phyloP scores from a whole-genome alignment of 2,113 vertebrate species.

The Hiodon tergisus region DNA sequence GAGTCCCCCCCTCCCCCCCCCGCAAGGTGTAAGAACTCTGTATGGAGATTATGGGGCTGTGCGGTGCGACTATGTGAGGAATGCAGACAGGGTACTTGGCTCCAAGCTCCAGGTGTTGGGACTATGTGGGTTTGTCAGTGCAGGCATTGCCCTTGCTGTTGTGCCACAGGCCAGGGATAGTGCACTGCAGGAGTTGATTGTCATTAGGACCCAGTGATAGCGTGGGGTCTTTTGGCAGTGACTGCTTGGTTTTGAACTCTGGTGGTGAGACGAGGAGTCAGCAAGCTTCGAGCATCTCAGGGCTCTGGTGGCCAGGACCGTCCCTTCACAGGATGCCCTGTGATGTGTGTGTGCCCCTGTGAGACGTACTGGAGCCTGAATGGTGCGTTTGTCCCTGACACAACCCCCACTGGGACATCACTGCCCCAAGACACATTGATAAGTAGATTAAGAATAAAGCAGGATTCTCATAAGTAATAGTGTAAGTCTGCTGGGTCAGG shows the following conservation, averaged over 20 bases:
- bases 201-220: no score
- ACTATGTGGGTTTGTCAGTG: no score
- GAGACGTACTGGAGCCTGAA: background rate
- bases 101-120: background rate
- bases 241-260: slow-evolving; percentile 26
- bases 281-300: slow-evolving; percentile 25
- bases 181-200: no score
- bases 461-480: background rate
- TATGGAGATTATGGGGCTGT: background rate
- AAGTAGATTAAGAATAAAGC: background rate
- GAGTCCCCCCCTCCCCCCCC: background rate
- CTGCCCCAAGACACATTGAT: background rate
- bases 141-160: no score
- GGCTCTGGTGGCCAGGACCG: background rate
- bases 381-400: background rate
- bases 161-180: no score
- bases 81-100: slow-evolving; percentile 10
- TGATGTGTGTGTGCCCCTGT: background rate
- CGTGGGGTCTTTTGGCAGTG: slow-evolving; percentile 28
- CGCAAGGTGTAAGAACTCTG: background rate
- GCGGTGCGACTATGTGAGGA: slow-evolving; percentile 2
- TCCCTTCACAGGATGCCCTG: background rate
- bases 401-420: background rate
- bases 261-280: slow-evolving; percentile 30
- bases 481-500: background rate